Evolutionary conservation across 2,888 invertebrate species (phyloP), one percentile per base, ranked within the genome.

Genomic region (Ommatoiulus sabulosus): DNA sequence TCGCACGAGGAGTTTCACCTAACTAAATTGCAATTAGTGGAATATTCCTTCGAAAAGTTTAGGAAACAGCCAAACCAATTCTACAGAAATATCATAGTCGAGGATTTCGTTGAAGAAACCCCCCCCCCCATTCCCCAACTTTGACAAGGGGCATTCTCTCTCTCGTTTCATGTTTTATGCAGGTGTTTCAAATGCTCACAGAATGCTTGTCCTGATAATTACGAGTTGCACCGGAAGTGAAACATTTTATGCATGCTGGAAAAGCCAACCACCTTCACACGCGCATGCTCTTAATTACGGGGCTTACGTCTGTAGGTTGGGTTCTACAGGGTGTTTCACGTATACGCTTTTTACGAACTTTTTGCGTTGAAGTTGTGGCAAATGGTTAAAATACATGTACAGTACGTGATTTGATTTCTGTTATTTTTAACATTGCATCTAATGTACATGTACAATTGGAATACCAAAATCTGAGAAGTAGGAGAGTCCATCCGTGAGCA

Each of bases 1-100:
- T 80, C 80, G 80, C 80, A 24, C 35, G 80, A 80, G 80, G 80
- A 80, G 80, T 80, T 80, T 80, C 35, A 80, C 80, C 80, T 80
- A 72, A 72, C 20, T 72, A 80, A 72, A 24, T 72, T 72, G 24
- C 80, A 80, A 80, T 80, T 80, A 80, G 80, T 8, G 24, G n/a
- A 80, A 80, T 80, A 35, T 80, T 80, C 24, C 35, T 35, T 35
- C 35, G 24, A 80, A 80, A 80, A 80, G 80, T 80, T 80, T 8
- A 35, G 12, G 12, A 35, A 80, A 80, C 80, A 35, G 12, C 80
- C 0, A 72, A 24, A 24, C 5, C 10, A 17, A 4, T 24, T 80
- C 6, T 72, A 3, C 72, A 4, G 72, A 24, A 72, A 24, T 20
- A 17, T n/a, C 57, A 15, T 8, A 15, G 3, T 52, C 52, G 52